A percentile compares a stretch with the other conserved stretches of the same genome.
These are phyloP conservation scores for Corythornis vintsioides DNA, from an alignment of 2,113 vertebrate genomes.

Conservation along the genomic window DNA sequence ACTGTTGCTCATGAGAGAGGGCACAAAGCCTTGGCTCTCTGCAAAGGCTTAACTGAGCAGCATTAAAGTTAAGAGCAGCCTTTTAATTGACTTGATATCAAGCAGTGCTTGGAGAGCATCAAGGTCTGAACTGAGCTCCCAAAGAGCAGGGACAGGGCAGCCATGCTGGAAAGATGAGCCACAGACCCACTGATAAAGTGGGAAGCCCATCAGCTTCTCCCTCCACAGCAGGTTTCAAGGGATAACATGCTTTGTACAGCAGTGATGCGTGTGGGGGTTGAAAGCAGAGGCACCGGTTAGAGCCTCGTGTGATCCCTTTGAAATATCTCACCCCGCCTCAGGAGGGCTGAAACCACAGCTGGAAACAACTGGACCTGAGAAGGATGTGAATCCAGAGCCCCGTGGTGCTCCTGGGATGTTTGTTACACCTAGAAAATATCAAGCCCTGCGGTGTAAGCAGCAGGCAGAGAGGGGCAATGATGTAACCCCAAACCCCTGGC, in stretches of 20 bases:
- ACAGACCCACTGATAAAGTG: accelerated
- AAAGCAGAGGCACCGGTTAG: not conserved
- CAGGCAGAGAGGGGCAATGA: not conserved
- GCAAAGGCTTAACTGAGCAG: not conserved
- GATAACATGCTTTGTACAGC: not conserved
- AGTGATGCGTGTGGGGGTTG: accelerated
- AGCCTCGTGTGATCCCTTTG: not conserved
- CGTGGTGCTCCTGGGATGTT: accelerated
- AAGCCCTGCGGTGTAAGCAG: accelerated
- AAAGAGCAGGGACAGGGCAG: not conserved
- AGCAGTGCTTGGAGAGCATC: not conserved
- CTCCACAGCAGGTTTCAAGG: not conserved
- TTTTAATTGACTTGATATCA: not conserved
- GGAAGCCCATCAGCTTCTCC: not conserved
- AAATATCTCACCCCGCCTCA: not conserved
- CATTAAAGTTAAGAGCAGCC: not conserved
- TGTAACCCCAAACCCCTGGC: not conserved
- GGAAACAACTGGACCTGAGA: not conserved
- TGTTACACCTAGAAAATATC: not conserved
- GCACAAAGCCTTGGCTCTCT: not conserved
- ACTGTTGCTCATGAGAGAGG: accelerated
- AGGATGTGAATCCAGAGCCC: not conserved
- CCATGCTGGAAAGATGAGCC: not conserved
- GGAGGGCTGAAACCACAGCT: not conserved
- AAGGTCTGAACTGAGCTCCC: not conserved